phyloP scores from a whole-genome alignment of 35 echinoderm and acorn worm genomes.

The Ophioderma brevispina region DNA sequence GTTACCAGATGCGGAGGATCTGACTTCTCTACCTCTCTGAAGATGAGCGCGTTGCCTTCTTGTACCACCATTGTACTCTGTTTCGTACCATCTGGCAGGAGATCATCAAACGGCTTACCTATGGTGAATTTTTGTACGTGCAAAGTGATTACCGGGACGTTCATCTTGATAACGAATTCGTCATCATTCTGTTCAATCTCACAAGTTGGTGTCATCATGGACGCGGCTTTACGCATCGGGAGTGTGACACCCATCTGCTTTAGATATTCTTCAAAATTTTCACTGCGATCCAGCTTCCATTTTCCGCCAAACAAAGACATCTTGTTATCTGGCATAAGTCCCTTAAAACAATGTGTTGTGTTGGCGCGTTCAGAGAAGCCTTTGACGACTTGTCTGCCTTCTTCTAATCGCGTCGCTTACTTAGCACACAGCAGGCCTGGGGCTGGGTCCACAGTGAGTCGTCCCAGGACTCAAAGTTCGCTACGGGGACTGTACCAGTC shows the following conservation, averaged over 20 bases:
- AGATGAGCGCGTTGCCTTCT: slow-evolving; percentile 86
- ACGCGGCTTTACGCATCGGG: slow-evolving; percentile 80
- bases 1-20: slow-evolving; percentile 88
- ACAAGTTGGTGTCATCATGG: slow-evolving; percentile 85
- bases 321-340: background rate
- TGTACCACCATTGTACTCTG: slow-evolving; percentile 65
- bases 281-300: slow-evolving; percentile 88
- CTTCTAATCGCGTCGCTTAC: too few species aligned
- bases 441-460: too few species aligned
- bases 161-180: slow-evolving; percentile 91
- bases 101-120: slow-evolving; percentile 86
- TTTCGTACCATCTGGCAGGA: slow-evolving; percentile 85
- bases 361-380: too few species aligned
- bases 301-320: slow-evolving; percentile 74
- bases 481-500: too few species aligned
- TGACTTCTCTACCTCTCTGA: slow-evolving; percentile 57
- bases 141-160: slow-evolving; percentile 89
- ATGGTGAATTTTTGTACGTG: slow-evolving; percentile 89
- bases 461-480: too few species aligned
- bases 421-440: too few species aligned
- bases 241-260: slow-evolving; percentile 81
- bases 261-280: slow-evolving; percentile 98
- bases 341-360: too few species aligned
- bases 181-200: slow-evolving; percentile 61
- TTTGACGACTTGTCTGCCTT: too few species aligned